Base-by-base conservation (phyloP, 2,797 vertebrate genomes). In the Agapornis canus region DNA sequence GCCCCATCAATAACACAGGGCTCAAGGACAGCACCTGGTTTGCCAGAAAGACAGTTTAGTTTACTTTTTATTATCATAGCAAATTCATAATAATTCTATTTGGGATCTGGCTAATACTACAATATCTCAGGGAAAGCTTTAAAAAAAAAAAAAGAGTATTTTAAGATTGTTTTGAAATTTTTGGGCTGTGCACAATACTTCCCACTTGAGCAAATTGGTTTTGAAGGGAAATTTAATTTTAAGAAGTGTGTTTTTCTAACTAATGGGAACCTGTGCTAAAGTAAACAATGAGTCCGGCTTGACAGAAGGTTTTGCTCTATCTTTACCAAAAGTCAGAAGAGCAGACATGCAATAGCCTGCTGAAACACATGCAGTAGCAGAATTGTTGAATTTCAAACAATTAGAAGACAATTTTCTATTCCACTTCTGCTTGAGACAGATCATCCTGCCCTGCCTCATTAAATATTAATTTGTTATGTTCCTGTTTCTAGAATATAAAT, bases 161-260 rank as follows among this genome's bases (percentile, higher is more conserved):
- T 10, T 32, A 68, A 90, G 85, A 52, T 13, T 86, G 80, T 88
- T 97, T 88, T 90, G 77, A 96, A 94, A 91, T 31, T 90, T 90
- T 25, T 56, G 31, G 91, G 70, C 49, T 84, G 70, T 94, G 56
- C 52, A 79, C 83, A 95, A 92, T 73, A 91, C 51, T 94, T 96
- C 91, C 80, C 92, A 78, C 66, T 95, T 77, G 77, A 95, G 80
- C 89, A 94, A 95, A 76, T 64, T 94, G 94, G 91, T 97, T 97
- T 91, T 37, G 73, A 92, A 96, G 66, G 95, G 95, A 97, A 96
- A 96, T 96, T 90, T 84, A 86, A 96, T 94, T 96, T 95, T 86
- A 0, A 42, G 49, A 91, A 94, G 70, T 47, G 59, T 93, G 91
- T 86, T 96, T 93, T 95, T 90, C 76, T 88, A 96, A 94, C 73